These are phyloP conservation scores for Coenobita brevimanus DNA, from an alignment of 1,140 invertebrate species.

Conservation along the genomic window DNA sequence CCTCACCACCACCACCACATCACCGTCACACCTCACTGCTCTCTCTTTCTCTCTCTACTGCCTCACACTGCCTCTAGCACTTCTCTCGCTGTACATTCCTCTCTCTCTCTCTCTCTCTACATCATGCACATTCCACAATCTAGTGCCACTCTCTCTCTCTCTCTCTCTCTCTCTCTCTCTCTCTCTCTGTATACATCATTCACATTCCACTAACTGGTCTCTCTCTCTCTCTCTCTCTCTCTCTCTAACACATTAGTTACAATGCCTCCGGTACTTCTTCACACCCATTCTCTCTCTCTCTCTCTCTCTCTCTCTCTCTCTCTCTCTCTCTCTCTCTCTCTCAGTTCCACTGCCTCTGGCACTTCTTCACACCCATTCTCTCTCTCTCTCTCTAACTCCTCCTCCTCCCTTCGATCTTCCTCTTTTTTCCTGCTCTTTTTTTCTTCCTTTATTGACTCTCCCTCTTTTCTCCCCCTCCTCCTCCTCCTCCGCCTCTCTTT, in stretches of 20 bases:
- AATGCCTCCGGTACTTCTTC: not conserved
- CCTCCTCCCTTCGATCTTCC: not conserved
- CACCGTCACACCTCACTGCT: too few relatives aligned
- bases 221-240: conserved; percentile 3
- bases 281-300: too few relatives aligned
- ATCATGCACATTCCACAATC: not conserved
- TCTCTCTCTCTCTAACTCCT: too few relatives aligned
- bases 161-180: conserved; percentile 1
- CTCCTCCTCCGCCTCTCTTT: not conserved
- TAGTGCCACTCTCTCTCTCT: not conserved
- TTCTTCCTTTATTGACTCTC: not conserved
- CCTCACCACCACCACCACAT: too few relatives aligned
- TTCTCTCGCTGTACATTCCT: not conserved
- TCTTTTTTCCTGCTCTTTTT: not conserved
- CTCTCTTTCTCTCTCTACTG: not conserved
- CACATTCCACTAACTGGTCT: not conserved
- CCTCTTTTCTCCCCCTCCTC: not conserved
- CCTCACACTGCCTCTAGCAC: not conserved
- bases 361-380: too few relatives aligned
- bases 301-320: too few relatives aligned
- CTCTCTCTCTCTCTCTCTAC: not conserved
- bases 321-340: too few relatives aligned
- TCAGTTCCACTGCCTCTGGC: not conserved
- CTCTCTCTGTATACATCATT: not conserved
- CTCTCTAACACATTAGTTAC: not conserved